A percentile compares a stretch with the other conserved stretches of the same genome.
phyloP scores from a whole-genome alignment of 2,888 invertebrate species.

The Microplitis deprimator region DNA sequence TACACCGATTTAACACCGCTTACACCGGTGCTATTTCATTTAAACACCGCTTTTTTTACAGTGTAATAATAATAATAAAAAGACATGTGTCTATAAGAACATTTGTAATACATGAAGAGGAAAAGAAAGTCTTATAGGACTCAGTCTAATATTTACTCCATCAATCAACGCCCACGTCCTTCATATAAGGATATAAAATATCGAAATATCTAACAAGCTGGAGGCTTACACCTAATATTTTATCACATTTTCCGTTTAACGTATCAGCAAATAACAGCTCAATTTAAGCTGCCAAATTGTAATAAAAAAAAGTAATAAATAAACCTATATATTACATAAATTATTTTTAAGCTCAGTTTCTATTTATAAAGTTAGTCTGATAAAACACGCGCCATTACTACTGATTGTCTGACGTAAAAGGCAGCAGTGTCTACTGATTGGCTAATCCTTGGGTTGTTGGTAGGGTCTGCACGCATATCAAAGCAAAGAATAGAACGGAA shows the following conservation, averaged over 20 bases:
- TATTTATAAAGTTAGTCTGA: not conserved
- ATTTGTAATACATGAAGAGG: slow-evolving; percentile 1
- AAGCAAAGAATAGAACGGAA: not conserved
- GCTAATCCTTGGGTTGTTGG: not conserved
- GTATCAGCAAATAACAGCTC: not conserved
- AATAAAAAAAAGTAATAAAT: too few relatives aligned
- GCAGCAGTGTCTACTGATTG: not conserved
- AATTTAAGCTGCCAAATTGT: too few relatives aligned
- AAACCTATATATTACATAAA: too few relatives aligned
- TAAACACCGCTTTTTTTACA: too few relatives aligned
- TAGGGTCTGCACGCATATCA: not conserved
- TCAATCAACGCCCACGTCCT: slow-evolving; percentile 52
- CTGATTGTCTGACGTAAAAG: not conserved
- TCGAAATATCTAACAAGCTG: not conserved
- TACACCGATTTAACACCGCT: too few relatives aligned
- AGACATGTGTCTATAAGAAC: not conserved
- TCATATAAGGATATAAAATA: slow-evolving; percentile 25
- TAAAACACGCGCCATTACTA: not conserved
- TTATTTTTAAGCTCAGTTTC: not conserved
- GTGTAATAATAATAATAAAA: not conserved
- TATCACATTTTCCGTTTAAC: not conserved
- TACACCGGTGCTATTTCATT: too few relatives aligned
- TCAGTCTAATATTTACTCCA: slow-evolving; percentile 50
- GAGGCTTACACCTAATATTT: not conserved
- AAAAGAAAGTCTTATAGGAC: slow-evolving; percentile 8